Percentiles rank a stretch among this genome's conserved stretches.
These are phyloP conservation scores for Menidia menidia DNA, from an alignment of 2,797 vertebrate genomes.

Conservation along the genomic window DNA sequence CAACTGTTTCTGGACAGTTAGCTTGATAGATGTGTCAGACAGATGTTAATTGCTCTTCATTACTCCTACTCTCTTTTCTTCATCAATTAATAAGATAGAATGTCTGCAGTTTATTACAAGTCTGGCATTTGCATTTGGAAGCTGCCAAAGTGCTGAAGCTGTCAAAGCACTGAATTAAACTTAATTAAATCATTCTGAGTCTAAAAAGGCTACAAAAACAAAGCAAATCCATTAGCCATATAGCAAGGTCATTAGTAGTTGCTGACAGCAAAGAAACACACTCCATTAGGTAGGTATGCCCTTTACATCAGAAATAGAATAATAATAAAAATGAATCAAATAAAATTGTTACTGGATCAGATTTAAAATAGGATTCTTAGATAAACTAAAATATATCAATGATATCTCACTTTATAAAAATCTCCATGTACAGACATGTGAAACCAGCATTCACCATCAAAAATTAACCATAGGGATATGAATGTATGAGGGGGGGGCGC, in stretches of 20 bases:
- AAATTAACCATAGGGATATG: too few relatives aligned
- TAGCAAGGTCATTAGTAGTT: neutral
- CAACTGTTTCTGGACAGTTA: neutral
- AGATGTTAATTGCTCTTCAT: neutral
- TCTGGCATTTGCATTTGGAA: neutral
- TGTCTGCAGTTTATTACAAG: neutral
- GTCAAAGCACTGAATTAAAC: neutral
- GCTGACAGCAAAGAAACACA: neutral
- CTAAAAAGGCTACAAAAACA: neutral
- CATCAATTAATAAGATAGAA: neutral
- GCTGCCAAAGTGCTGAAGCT: neutral
- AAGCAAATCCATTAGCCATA: neutral
- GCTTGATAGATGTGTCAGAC: neutral
- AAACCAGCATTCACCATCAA: too few relatives aligned
- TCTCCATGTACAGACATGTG: too few relatives aligned
- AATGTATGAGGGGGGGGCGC: too few relatives aligned
- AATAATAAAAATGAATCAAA: too few relatives aligned
- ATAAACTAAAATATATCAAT: too few relatives aligned
- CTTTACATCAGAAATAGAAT: too few relatives aligned
- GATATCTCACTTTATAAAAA: too few relatives aligned
- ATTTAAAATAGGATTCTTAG: too few relatives aligned
- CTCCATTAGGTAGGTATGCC: neutral
- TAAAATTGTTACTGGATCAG: too few relatives aligned
- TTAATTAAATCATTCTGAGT: neutral
- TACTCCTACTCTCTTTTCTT: neutral